These are phyloP conservation scores for Drosophila mayaguana DNA, from an alignment of 2,888 invertebrate species.

Conservation along the genomic window DNA sequence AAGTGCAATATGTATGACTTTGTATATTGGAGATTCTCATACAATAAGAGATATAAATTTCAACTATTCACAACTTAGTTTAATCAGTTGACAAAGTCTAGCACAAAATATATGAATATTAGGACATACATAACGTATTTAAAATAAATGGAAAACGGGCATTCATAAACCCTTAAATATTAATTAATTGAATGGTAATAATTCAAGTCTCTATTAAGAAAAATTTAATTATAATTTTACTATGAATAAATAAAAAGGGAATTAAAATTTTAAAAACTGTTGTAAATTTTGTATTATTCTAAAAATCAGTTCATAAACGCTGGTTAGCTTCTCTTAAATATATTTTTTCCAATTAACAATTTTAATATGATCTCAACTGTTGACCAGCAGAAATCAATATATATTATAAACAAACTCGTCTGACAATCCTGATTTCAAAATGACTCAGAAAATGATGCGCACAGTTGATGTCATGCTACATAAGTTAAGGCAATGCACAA, in stretches of 20 bases:
- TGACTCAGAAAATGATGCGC: conserved; percentile 38
- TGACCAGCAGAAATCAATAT: background rate
- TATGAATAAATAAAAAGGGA: too few species aligned
- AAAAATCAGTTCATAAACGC: too few species aligned
- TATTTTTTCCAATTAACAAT: background rate
- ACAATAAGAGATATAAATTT: too few species aligned
- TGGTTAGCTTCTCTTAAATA: too few species aligned
- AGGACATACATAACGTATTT: too few species aligned
- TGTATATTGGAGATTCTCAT: background rate
- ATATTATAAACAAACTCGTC: conserved; percentile 12
- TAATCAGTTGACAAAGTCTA: background rate
- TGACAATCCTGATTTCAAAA: conserved; percentile 10
- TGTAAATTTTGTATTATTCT: too few species aligned
- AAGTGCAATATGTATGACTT: background rate
- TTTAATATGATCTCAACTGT: conserved; percentile 37
- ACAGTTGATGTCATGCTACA: conserved; percentile 22
- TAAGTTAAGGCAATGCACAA: conserved; percentile 6
- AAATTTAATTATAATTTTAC: too few species aligned
- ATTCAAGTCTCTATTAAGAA: too few species aligned
- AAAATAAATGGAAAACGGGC: too few species aligned
- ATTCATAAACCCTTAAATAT: too few species aligned
- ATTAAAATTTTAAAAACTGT: too few species aligned
- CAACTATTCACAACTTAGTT: background rate
- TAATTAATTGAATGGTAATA: too few species aligned
- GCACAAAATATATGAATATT: background rate